Percentiles rank a stretch among this genome's conserved stretches.
Conservation (phyloP, 2,113 vertebrate species). For the Phyllostomus hastatus region DNA sequence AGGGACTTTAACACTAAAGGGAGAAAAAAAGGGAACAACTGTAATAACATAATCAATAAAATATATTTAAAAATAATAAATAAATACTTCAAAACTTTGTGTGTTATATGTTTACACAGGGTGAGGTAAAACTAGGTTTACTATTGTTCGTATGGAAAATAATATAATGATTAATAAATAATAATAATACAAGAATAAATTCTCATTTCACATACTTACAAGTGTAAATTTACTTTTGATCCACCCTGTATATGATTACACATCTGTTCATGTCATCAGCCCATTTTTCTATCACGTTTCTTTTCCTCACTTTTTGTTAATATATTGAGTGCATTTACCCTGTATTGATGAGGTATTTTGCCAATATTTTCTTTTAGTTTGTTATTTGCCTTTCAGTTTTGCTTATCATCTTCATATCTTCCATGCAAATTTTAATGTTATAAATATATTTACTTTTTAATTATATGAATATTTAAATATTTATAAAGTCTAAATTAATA, state of each 20-base stretch:
- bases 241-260: neutral
- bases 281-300: neutral
- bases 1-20: no score
- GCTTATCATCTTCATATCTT: neutral
- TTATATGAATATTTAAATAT: neutral
- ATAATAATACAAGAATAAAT: no score
- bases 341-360: neutral
- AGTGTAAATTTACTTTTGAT: neutral
- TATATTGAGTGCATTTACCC: neutral
- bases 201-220: no score
- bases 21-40: no score
- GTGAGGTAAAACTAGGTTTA: no score
- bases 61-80: neutral
- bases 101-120: neutral
- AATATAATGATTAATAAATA: no score
- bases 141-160: no score
- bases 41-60: no score
- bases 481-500: neutral
- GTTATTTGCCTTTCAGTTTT: neutral
- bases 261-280: neutral
- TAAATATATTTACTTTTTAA: neutral
- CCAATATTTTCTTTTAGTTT: neutral
- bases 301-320: neutral
- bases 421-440: neutral
- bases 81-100: neutral